Evolutionary conservation across 2,113 vertebrate genomes (phyloP).

Genomic region (Vanacampus margaritifer): DNA sequence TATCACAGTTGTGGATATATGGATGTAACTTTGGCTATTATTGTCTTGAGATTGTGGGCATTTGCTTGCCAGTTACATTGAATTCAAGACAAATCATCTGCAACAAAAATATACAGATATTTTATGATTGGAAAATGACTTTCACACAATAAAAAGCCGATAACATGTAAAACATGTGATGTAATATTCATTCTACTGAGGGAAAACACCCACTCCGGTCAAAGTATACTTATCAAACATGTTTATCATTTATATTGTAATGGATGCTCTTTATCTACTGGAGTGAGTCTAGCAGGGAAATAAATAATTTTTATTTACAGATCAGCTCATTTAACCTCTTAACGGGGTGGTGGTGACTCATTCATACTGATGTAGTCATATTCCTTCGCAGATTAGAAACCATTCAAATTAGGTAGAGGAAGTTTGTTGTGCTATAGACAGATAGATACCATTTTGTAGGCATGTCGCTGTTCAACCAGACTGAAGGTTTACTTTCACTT

Average conservation of each 20-base stretch:
- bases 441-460: not conserved
- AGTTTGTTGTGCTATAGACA: not conserved
- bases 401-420: not conserved
- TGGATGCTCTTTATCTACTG: not conserved
- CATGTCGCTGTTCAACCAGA: not conserved
- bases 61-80: not conserved
- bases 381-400: not conserved
- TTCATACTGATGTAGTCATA: not conserved
- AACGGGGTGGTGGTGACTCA: not conserved
- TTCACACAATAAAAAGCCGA: not conserved
- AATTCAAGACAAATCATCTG: not conserved
- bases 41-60: not conserved
- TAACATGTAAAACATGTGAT: not conserved
- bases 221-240: not conserved
- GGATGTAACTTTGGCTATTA: not conserved
- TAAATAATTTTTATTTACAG: not conserved
- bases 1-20: not conserved
- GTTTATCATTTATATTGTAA: not conserved
- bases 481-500: constrained; percentile 39
- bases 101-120: not conserved
- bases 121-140: not conserved
- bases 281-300: not conserved
- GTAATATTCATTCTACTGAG: not conserved
- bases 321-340: constrained; percentile 4
- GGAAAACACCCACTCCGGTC: not conserved